Percentiles rank a stretch among this genome's conserved stretches.
Evolutionary conservation across 2,797 vertebrate species (phyloP).

Genomic region (Taeniopygia guttata): DNA sequence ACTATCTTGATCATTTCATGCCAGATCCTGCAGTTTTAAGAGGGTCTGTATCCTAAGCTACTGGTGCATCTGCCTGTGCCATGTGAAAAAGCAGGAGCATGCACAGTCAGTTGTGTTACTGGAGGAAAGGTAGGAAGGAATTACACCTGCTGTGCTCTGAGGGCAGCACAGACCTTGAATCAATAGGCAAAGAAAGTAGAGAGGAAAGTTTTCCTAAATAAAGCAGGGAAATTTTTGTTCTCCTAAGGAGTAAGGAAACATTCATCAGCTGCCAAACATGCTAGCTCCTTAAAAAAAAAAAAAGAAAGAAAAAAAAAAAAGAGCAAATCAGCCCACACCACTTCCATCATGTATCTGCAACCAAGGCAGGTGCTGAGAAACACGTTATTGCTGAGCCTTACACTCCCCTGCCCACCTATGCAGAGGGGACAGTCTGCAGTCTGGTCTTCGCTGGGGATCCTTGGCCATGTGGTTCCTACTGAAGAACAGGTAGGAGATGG

Average conservation of each 20-base stretch:
- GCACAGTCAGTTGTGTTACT: neutral
- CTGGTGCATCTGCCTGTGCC: neutral
- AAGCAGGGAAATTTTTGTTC: neutral
- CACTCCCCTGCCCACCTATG: neutral
- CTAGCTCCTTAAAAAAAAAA: neutral
- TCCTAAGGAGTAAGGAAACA: neutral
- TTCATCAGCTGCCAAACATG: neutral
- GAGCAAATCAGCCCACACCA: neutral
- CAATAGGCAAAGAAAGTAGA: neutral
- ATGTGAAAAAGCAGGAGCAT: neutral
- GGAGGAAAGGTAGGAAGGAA: neutral
- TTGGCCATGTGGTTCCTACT: rapidly evolving
- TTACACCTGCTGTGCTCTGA: neutral
- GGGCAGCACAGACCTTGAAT: neutral
- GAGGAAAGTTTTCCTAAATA: neutral
- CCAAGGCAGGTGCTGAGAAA: neutral
- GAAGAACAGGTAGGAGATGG: neutral
- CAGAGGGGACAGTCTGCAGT: neutral
- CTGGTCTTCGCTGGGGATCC: neutral
- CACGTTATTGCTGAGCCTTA: rapidly evolving
- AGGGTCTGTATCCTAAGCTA: neutral
- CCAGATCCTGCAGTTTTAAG: neutral
- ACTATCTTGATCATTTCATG: neutral
- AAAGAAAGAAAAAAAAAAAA: neutral
- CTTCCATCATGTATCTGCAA: neutral